These are phyloP conservation scores for Artibeus jamaicensis DNA, from an alignment of 2,797 vertebrate species.

Conservation along the genomic window DNA sequence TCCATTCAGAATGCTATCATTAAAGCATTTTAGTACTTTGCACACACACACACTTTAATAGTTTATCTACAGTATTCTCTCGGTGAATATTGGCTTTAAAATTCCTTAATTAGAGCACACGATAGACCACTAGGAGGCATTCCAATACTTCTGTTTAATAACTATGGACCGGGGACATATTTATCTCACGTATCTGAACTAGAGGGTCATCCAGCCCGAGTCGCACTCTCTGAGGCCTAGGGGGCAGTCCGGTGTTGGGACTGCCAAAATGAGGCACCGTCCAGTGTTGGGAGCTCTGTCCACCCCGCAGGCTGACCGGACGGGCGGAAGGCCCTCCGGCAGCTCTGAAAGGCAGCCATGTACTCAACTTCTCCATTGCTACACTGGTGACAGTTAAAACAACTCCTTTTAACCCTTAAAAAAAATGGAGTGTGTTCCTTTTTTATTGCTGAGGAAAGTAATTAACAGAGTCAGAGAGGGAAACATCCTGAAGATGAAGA, in stretches of 20 bases:
- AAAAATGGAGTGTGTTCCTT: neutral
- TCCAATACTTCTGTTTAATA: slow-evolving; percentile 28
- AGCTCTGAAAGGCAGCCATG: neutral
- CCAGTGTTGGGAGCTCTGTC: neutral
- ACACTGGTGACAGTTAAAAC: neutral
- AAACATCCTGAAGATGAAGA: neutral
- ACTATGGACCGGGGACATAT: neutral
- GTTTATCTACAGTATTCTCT: neutral
- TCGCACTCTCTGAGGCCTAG: neutral
- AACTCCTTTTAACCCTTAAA: neutral
- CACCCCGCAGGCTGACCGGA: too few relatives aligned
- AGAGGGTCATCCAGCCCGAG: neutral
- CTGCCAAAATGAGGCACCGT: neutral
- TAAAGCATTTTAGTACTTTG: neutral
- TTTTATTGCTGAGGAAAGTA: neutral
- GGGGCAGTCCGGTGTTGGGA: too few relatives aligned
- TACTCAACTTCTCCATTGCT: neutral
- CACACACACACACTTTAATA: neutral
- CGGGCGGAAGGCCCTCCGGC: neutral
- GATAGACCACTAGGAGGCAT: slow-evolving; percentile 69
- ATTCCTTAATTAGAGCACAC: neutral
- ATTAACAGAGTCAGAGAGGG: neutral
- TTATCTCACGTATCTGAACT: neutral
- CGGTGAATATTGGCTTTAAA: neutral
- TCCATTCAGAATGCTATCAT: neutral